Conservation (phyloP, 2,888 invertebrate species). For the Archaeoteleia sp. region DNA sequence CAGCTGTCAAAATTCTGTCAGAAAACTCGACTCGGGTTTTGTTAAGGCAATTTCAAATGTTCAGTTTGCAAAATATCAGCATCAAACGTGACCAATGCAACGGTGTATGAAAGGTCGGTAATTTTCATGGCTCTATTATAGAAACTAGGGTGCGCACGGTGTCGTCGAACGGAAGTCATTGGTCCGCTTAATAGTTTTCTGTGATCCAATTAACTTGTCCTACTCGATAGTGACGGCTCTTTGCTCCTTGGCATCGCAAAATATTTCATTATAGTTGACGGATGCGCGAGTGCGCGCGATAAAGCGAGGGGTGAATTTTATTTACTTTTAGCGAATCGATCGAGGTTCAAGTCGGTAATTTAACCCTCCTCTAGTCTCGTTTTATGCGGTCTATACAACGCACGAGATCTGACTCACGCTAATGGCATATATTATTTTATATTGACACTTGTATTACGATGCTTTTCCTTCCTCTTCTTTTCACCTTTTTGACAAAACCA, state of each 20-base stretch:
- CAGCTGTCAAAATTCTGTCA: too few species aligned
- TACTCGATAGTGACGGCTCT: constrained; percentile 23
- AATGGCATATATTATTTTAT: constrained; percentile 42
- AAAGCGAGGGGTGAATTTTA: constrained; percentile 65
- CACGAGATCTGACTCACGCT: constrained; percentile 45
- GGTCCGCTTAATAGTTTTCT: constrained; percentile 43
- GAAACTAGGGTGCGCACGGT: background rate
- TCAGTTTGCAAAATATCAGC: constrained; percentile 15
- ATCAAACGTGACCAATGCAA: constrained; percentile 14
- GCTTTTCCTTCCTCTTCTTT: background rate
- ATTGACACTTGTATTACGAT: constrained; percentile 24
- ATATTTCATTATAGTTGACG: constrained; percentile 51
- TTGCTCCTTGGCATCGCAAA: constrained; percentile 35
- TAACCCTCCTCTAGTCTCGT: constrained; percentile 45
- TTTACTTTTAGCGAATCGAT: constrained; percentile 72
- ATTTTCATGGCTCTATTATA: constrained; percentile 25
- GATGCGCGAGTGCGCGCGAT: constrained; percentile 46
- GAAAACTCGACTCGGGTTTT: too few species aligned
- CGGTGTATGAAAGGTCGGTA: constrained; percentile 8
- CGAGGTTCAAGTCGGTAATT: constrained; percentile 53
- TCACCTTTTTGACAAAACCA: background rate
- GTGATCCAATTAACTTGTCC: constrained; percentile 51
- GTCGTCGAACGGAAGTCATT: constrained; percentile 17
- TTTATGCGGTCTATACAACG: constrained; percentile 45
- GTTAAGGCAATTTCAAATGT: too few species aligned